Percentiles rank a stretch among this genome's conserved stretches.
phyloP scores from a whole-genome alignment of 2,888 invertebrate species.

The Marasmarcha lunaedactyla region DNA sequence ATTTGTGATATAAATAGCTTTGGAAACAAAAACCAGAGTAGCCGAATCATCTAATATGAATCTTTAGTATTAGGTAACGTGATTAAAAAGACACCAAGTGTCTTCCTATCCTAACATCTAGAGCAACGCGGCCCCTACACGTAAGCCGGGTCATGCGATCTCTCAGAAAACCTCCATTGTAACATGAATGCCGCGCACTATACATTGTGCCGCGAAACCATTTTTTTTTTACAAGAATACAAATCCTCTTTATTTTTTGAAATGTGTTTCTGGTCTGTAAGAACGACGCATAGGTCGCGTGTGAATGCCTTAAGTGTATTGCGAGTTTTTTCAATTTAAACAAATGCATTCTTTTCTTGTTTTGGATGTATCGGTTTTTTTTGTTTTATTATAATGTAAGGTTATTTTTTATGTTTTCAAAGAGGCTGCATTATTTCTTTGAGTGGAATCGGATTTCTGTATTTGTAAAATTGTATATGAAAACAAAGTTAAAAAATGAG shows the following conservation, averaged over 20 bases:
- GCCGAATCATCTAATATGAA: too few species aligned
- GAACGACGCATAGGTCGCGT: constrained; percentile 19
- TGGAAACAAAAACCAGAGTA: too few species aligned
- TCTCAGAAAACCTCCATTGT: constrained; percentile 53
- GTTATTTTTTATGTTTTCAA: too few species aligned
- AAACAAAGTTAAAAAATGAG: too few species aligned
- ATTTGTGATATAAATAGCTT: too few species aligned
- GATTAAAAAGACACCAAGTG: too few species aligned
- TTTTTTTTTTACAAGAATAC: constrained; percentile 63
- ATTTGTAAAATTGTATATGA: too few species aligned
- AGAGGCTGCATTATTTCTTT: too few species aligned
- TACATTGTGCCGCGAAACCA: constrained; percentile 49
- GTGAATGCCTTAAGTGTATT: constrained; percentile 55
- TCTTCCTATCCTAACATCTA: too few species aligned
- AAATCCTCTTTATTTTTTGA: constrained; percentile 39
- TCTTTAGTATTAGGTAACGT: too few species aligned
- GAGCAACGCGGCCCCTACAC: constrained; percentile 23
- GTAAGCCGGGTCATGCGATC: constrained; percentile 38
- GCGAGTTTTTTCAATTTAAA: constrained; percentile 48
- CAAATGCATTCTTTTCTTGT: constrained; percentile 36
- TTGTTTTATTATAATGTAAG: too few species aligned
- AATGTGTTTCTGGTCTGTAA: constrained; percentile 25
- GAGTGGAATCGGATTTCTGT: too few species aligned
- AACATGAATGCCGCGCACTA: constrained; percentile 56
- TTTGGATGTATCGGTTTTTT: constrained; percentile 1